phyloP scores from a whole-genome alignment of 2,113 vertebrate species.

The Egretta garzetta region DNA sequence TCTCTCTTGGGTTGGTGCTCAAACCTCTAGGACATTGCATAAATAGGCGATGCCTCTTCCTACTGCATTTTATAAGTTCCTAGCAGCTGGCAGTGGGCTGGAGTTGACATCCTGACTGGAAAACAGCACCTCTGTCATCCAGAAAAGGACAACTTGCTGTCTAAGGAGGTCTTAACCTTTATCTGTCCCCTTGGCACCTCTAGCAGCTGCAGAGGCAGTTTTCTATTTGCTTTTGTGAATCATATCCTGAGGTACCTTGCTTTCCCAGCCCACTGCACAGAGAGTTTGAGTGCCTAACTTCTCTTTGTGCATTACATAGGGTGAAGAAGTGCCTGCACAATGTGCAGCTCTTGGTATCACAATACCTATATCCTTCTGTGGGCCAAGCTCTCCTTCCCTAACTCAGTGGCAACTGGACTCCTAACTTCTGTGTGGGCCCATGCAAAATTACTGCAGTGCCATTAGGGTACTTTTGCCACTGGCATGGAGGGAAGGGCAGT shows the following conservation, averaged over 20 bases:
- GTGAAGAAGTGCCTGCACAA: not conserved
- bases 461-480: not conserved
- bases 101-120: not conserved
- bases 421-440: not conserved
- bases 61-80: not conserved
- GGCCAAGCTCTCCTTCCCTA: not conserved
- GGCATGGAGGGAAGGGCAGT: not conserved
- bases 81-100: not conserved
- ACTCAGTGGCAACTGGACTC: not conserved
- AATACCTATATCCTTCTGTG: not conserved
- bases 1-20: not conserved
- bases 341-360: not conserved
- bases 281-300: not conserved
- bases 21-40: not conserved
- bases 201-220: not conserved
- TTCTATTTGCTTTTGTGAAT: not conserved
- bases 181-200: not conserved
- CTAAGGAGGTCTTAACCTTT: not conserved
- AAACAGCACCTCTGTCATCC: not conserved
- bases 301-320: not conserved
- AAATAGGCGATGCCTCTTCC: not conserved
- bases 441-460: not conserved
- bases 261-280: not conserved
- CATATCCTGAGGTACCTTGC: not conserved
- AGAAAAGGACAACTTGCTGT: not conserved